Evolutionary conservation across 2,888 invertebrate genomes (phyloP), one percentile per base, ranked within the genome.

Genomic region (Colletes collaris): DNA sequence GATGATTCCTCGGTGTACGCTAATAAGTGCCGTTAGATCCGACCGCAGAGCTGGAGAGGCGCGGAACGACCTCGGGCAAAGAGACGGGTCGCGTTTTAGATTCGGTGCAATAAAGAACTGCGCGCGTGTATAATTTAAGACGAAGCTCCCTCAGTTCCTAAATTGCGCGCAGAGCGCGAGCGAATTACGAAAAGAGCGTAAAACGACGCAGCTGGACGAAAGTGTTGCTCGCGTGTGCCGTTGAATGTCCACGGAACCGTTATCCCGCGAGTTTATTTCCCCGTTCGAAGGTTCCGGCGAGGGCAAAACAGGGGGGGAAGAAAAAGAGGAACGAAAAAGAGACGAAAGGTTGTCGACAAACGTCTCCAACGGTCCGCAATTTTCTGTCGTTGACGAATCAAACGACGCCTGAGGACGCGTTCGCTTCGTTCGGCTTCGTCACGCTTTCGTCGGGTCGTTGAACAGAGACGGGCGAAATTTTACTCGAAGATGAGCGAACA

Each of bases 41-140:
- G 80, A 81, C 79, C 85, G 83, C 77, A 60, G 62, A 79, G 62
- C 60, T 70, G 55, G 27, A 59, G 73, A 73, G 72, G 67, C 77
- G 72, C 71, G 72, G 72, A 56, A 40, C 73, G 74, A 68, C 67
- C 65, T 67, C 35, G 44, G n/a, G 46, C 16, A 58, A 40, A n/a
- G 27, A 35, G 58, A 55, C 63, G 64, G 64, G 68, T 82, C 67
- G 76, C 82, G 85, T 83, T 84, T 27, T 81, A 71, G 81, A 87
- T 90, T 89, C 87, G 90, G 90, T 90, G 90, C 90, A 90, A 90
- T 89, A 89, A 88, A 79, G 76, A 83, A 69, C 65, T 64, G 81
- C 74, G 73, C 63, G 82, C 70, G 74, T 75, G 65, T 76, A 76
- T 83, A 79, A 83, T 83, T 85, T 81, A 79, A 82, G 85, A 77